Percentiles rank a stretch among this genome's conserved stretches.
Evolutionary conservation across 2,113 vertebrate genomes (phyloP).

Genomic region (Plestiodon gilberti): DNA sequence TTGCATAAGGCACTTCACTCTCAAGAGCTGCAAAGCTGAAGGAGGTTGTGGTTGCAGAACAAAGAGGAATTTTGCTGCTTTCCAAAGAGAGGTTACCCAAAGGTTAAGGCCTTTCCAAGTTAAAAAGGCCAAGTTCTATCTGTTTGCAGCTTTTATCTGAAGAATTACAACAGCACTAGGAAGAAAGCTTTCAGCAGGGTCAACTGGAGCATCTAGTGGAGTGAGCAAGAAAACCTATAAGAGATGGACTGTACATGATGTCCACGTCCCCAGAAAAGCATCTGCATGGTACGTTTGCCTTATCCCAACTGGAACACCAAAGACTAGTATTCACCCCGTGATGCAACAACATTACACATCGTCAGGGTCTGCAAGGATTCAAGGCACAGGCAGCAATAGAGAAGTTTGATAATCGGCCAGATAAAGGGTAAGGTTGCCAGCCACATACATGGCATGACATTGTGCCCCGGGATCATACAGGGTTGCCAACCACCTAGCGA

Average conservation of each 20-base stretch:
- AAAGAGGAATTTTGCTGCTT: conserved; percentile 27
- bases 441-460: neutral
- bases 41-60: conserved; percentile 38
- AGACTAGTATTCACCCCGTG: no score
- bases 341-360: no score
- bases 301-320: no score
- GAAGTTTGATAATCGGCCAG: neutral
- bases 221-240: neutral
- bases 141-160: conserved; percentile 30
- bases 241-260: neutral
- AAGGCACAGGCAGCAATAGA: no score
- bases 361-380: neutral
- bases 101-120: conserved; percentile 26
- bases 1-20: conserved; percentile 42
- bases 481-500: no score
- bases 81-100: conserved; percentile 35
- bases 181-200: neutral
- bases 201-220: neutral
- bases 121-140: conserved; percentile 22
- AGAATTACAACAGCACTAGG: conserved; percentile 22
- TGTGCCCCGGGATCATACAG: no score
- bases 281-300: no score
- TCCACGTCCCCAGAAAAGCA: no score
- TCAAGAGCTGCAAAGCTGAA: conserved; percentile 32
- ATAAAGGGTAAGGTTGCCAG: neutral